These are phyloP conservation scores for Sminthurinus signatus DNA, from an alignment of 1,140 invertebrate genomes.

Conservation along the genomic window DNA sequence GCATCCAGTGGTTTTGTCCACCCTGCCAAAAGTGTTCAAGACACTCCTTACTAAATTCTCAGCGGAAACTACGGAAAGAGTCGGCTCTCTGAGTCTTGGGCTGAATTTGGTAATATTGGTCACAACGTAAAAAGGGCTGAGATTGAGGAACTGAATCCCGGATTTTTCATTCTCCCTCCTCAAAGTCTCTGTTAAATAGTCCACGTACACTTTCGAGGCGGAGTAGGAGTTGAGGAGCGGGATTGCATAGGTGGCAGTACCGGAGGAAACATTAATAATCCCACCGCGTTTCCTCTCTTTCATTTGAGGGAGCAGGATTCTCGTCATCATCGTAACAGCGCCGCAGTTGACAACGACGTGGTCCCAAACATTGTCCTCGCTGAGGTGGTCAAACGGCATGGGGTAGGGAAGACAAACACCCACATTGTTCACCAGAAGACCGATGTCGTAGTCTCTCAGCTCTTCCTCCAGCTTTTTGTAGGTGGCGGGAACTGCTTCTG, in stretches of 20 bases:
- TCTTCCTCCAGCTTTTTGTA: background rate
- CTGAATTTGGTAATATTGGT: conserved; percentile 46
- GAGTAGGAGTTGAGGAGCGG: conserved; percentile 80
- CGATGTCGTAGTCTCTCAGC: conserved; percentile 66
- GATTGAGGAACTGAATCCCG: conserved; percentile 72
- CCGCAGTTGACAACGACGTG: conserved; percentile 52
- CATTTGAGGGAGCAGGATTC: conserved; percentile 81
- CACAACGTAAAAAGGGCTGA: conserved; percentile 62
- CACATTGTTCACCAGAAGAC: conserved; percentile 81
- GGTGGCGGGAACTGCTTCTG: conserved; percentile 44
- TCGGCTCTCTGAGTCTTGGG: background rate
- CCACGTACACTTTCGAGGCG: conserved; percentile 80
- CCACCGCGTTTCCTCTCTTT: conserved; percentile 71
- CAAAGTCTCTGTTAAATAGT: conserved; percentile 75
- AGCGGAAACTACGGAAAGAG: background rate
- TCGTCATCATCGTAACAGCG: conserved; percentile 69
- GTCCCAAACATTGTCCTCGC: background rate
- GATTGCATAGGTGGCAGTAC: conserved; percentile 65
- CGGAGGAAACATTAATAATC: conserved; percentile 86
- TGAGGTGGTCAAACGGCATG: conserved; percentile 62
- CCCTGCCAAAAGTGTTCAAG: background rate
- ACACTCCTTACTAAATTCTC: background rate
- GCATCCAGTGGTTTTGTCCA: background rate
- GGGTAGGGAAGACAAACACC: conserved; percentile 83
- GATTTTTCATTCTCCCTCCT: conserved; percentile 64